Conservation (phyloP, 2,797 vertebrate species). For the Eupleurogrammus muticus region DNA sequence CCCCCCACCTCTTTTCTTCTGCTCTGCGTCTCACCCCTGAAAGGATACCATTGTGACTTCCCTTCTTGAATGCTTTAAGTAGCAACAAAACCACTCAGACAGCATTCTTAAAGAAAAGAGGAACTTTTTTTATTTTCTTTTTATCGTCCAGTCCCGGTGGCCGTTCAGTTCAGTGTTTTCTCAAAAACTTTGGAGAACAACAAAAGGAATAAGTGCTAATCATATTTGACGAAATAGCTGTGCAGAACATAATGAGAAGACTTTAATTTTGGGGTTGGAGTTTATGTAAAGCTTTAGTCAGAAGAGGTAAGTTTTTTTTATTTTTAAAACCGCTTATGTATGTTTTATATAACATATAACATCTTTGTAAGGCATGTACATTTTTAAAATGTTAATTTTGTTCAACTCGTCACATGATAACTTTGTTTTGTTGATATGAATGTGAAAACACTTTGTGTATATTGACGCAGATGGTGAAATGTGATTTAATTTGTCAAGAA, state of each 20-base stretch:
- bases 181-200: conserved; percentile 10
- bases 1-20: conserved; percentile 41
- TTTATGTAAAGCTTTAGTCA: conserved; percentile 17
- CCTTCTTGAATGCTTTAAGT: conserved; percentile 61
- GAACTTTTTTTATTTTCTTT: conserved; percentile 53
- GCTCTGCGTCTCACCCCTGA: conserved; percentile 53
- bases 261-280: conserved; percentile 7
- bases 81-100: conserved; percentile 57
- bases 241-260: not conserved
- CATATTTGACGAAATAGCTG: not conserved
- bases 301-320: conserved; percentile 50
- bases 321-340: conserved; percentile 4
- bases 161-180: not conserved
- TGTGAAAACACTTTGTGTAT: not conserved
- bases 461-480: not conserved
- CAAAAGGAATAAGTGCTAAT: not conserved
- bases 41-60: conserved; percentile 72
- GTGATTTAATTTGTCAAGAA: not conserved
- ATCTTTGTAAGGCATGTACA: not conserved
- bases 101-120: conserved; percentile 63
- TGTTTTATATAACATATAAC: conserved; percentile 5
- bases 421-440: not conserved
- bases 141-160: conserved; percentile 26
- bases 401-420: not conserved
- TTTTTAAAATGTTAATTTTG: not conserved